These are phyloP conservation scores for Aphelenchoides fujianensis DNA, from an alignment of 1,140 invertebrate species.

Conservation along the genomic window DNA sequence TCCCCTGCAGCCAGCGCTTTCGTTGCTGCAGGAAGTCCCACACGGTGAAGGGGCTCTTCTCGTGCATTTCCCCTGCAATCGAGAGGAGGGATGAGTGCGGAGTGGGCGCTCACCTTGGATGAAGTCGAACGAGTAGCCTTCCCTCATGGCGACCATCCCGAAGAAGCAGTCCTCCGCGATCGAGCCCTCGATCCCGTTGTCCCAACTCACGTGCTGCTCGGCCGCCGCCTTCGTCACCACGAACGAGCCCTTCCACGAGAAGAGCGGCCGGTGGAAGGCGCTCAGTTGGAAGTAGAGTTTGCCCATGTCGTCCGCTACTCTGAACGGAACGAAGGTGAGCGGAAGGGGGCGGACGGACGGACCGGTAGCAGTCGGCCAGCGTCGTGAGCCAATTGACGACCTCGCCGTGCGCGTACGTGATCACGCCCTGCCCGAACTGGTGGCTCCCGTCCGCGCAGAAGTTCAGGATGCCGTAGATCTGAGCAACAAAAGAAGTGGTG, in stretches of 20 bases:
- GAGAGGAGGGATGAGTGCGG: no score
- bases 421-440: slow-evolving; percentile 93
- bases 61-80: slow-evolving; percentile 78
- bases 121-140: slow-evolving; percentile 75
- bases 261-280: slow-evolving; percentile 86
- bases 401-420: slow-evolving; percentile 86
- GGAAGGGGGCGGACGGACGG: no score
- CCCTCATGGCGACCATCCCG: slow-evolving; percentile 76
- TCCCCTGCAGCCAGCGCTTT: slow-evolving; percentile 93
- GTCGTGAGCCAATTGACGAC: slow-evolving; percentile 95
- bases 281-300: slow-evolving; percentile 87
- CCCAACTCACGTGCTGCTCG: slow-evolving; percentile 84
- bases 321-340: no score
- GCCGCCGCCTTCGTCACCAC: slow-evolving; percentile 80
- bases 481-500: no score
- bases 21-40: slow-evolving; percentile 91
- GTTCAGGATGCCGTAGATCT: slow-evolving; percentile 79
- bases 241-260: slow-evolving; percentile 95
- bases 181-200: slow-evolving; percentile 88
- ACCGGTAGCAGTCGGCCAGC: slow-evolving; percentile 85
- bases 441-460: slow-evolving; percentile 90
- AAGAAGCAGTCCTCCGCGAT: slow-evolving; percentile 97
- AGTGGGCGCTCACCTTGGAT: no score
- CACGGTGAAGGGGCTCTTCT: slow-evolving; percentile 90
- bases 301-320: slow-evolving; percentile 86